Percentiles rank a stretch among this genome's conserved stretches.
These are phyloP conservation scores for Drosophila macrospina DNA, from an alignment of 2,888 invertebrate genomes.

Conservation along the genomic window DNA sequence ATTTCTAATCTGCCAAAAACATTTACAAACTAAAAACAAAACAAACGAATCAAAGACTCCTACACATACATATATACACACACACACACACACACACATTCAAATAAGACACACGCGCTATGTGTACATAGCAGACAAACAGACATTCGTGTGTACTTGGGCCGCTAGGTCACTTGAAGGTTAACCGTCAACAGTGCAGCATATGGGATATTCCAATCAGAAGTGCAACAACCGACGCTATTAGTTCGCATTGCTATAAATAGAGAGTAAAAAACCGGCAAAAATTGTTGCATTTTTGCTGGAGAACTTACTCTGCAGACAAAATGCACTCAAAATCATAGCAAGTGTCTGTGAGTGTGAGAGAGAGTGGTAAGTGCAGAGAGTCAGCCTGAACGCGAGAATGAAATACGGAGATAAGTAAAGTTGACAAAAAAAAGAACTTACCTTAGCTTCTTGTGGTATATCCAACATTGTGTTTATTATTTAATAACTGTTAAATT, in stretches of 20 bases:
- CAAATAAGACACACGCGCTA: conserved; percentile 15
- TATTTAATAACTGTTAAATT: conserved; percentile 6
- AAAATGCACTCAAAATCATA: conserved; percentile 27
- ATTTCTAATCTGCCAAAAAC: not conserved
- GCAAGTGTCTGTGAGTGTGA: conserved; percentile 3
- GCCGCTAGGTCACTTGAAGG: conserved; percentile 76
- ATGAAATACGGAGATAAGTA: conserved; percentile 1
- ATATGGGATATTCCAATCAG: conserved; percentile 52
- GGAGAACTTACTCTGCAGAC: conserved; percentile 48
- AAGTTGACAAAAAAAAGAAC: conserved; percentile 23
- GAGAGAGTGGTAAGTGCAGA: not conserved
- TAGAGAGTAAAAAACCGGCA: conserved; percentile 48
- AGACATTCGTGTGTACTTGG: conserved; percentile 50
- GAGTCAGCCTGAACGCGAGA: not conserved
- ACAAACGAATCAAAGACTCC: conserved; percentile 25
- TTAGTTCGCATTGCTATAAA: conserved; percentile 16
- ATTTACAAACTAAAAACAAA: conserved; percentile 13
- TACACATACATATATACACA: conserved; percentile 18
- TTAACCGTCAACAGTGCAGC: conserved; percentile 60
- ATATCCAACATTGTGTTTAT: conserved; percentile 80
- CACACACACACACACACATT: conserved; percentile 14
- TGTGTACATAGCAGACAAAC: conserved; percentile 14
- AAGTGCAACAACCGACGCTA: conserved; percentile 49
- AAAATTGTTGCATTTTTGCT: conserved; percentile 54
- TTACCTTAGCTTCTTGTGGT: conserved; percentile 83